A percentile compares a stretch with the other conserved stretches of the same genome.
Evolutionary conservation across 2,888 invertebrate species (phyloP).

Genomic region (Caenorhabditis uteleia): DNA sequence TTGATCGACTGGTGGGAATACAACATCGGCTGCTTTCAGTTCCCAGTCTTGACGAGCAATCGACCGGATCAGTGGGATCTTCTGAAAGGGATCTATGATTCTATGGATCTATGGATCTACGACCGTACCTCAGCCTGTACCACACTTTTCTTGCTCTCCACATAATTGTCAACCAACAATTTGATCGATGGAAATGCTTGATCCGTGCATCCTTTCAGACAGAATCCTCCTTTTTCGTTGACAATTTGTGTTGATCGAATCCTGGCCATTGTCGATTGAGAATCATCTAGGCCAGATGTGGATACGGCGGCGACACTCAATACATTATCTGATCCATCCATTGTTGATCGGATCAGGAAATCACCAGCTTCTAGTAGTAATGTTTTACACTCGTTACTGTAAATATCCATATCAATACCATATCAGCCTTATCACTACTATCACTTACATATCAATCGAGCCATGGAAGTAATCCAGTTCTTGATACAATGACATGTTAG

Average conservation of each 20-base stretch:
- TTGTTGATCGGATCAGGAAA: background rate
- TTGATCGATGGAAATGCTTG: background rate
- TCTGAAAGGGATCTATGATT: too few relatives aligned
- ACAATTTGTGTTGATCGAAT: background rate
- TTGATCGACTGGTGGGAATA: background rate
- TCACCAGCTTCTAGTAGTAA: background rate
- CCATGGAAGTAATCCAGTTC: constrained; percentile 3
- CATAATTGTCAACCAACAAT: background rate
- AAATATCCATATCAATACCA: background rate
- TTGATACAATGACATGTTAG: background rate
- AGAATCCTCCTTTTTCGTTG: background rate
- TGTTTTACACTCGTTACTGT: constrained; percentile 1
- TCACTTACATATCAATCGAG: constrained; percentile 3
- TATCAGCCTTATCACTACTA: too few relatives aligned
- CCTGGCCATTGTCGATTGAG: too few relatives aligned
- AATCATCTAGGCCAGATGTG: background rate
- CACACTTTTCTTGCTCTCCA: too few relatives aligned
- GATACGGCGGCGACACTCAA: background rate
- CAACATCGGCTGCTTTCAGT: background rate
- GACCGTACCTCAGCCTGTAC: too few relatives aligned
- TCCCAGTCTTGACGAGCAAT: background rate
- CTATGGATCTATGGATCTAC: too few relatives aligned
- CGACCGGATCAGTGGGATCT: background rate
- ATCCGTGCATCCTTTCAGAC: background rate
- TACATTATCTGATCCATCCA: too few relatives aligned